phyloP scores from a whole-genome alignment of 2,888 invertebrate genomes.

The Meloe dianella region DNA sequence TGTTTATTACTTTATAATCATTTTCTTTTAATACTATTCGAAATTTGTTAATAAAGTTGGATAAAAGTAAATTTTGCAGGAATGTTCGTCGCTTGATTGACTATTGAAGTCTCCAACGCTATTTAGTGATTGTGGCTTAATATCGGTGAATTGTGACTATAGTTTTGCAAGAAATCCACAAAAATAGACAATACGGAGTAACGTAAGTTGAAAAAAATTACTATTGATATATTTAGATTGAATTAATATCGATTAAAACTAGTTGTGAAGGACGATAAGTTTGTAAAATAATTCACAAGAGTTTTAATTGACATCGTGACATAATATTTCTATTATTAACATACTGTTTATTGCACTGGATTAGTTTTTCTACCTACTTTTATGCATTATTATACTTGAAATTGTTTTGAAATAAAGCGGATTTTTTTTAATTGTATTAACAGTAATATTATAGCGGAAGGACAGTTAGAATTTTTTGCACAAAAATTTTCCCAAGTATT shows the following conservation, averaged over 20 bases:
- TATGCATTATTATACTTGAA: neutral
- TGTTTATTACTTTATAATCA: neutral
- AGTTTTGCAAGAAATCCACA: neutral
- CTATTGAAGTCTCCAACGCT: constrained; percentile 19
- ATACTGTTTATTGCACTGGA: constrained; percentile 11
- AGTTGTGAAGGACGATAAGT: constrained; percentile 9
- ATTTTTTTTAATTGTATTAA: no score
- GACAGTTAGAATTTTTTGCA: neutral
- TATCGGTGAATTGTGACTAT: neutral
- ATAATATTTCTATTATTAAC: constrained; percentile 14
- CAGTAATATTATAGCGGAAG: neutral
- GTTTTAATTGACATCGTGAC: constrained; percentile 16
- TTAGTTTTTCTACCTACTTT: constrained; percentile 2
- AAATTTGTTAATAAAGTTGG: neutral
- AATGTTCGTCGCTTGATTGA: constrained; percentile 26
- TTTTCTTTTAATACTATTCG: constrained; percentile 11
- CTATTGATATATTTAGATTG: neutral
- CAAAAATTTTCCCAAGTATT: constrained; percentile 1
- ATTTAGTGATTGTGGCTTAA: neutral
- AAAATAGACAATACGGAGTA: neutral
- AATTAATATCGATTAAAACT: constrained; percentile 7
- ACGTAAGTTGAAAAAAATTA: neutral
- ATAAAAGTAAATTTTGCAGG: constrained; percentile 20
- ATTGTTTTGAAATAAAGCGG: neutral
- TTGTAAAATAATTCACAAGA: constrained; percentile 10